Base-by-base conservation (phyloP, 2,113 vertebrate species). In the Gambusia affinis region DNA sequence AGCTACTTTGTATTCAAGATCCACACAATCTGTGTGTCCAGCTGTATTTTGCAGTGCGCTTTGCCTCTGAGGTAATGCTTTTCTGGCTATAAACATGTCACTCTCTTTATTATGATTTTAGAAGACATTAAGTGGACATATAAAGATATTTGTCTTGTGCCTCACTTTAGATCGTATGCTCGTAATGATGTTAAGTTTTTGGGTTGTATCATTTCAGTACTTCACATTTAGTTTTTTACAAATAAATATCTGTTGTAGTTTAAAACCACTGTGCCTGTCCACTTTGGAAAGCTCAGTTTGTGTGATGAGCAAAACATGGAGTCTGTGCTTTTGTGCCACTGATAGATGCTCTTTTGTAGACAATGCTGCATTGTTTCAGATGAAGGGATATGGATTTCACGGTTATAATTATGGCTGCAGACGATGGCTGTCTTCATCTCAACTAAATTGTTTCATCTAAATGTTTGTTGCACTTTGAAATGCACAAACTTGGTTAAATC, bases 341-440 rank as follows among this genome's bases (percentile, higher is more conserved):
- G 87, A 87, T 88, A 85, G 88, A 86, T 84, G 65, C 83, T 79
- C 85, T 54, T 11, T 39, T 54, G 57, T 35, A 83, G 68, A 94
- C 93, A 95, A 93, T 75, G 87, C 63, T 39, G 78, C 91, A 87
- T 94, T 95, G 92, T 95, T 76, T 86, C 51, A 84, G 42, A 89
- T 88, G 88, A 94, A 93, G 82, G 82, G 73, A 83, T 79, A 47
- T 81, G 83, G 83, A 82, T 92, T 87, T 92, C 74, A 90, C 65
- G 70, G 85, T 74, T 86, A 62, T 83, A 89, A 92, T 86, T 87
- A 85, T 84, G 78, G 83, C 85, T 85, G 57, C 30, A 67, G 83
- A 82, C 64, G 70, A 74, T 76, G 54, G 42, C 62, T 47, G 73
- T 66, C 37, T 57, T 57, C 78, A 42, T 84, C 70, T 57, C 51